A percentile compares a stretch with the other conserved stretches of the same genome.
Evolutionary conservation across 2,797 vertebrate species (phyloP).

Genomic region (Martes flavigula): DNA sequence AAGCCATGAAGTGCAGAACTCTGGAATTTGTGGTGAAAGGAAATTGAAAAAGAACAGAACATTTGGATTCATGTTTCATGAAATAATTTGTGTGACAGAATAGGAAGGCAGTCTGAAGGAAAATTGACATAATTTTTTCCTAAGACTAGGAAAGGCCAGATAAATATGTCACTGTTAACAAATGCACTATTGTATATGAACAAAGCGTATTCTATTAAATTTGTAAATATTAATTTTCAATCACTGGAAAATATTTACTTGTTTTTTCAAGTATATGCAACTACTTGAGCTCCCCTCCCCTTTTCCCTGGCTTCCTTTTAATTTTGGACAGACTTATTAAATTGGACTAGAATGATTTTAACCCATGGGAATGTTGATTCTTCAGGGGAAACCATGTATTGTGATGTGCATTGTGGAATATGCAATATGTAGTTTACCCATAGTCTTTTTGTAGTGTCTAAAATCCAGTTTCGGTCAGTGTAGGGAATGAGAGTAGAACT

Average conservation of each 20-base stretch:
- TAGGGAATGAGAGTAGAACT: background rate
- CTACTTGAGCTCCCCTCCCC: background rate
- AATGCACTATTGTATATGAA: conserved; percentile 86
- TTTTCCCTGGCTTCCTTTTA: background rate
- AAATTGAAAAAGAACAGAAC: conserved; percentile 94
- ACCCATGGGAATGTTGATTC: background rate
- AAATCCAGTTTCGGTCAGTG: background rate
- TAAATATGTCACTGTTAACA: conserved; percentile 90
- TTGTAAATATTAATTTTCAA: conserved; percentile 84
- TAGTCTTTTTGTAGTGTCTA: background rate
- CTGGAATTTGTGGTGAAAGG: conserved; percentile 90
- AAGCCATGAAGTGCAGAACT: conserved; percentile 83
- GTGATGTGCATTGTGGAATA: background rate
- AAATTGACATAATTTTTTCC: conserved; percentile 90
- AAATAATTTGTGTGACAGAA: conserved; percentile 92
- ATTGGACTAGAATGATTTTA: background rate
- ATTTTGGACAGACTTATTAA: background rate
- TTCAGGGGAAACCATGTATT: background rate
- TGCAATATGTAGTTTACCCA: no score
- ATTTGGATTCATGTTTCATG: conserved; percentile 91
- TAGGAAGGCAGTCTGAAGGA: conserved; percentile 86
- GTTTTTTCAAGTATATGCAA: conserved; percentile 44
- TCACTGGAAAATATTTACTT: conserved; percentile 64
- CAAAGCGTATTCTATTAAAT: conserved; percentile 74
- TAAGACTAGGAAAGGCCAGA: conserved; percentile 85